phyloP scores from a whole-genome alignment of 2,797 vertebrate species.

The Fratercula arctica region DNA sequence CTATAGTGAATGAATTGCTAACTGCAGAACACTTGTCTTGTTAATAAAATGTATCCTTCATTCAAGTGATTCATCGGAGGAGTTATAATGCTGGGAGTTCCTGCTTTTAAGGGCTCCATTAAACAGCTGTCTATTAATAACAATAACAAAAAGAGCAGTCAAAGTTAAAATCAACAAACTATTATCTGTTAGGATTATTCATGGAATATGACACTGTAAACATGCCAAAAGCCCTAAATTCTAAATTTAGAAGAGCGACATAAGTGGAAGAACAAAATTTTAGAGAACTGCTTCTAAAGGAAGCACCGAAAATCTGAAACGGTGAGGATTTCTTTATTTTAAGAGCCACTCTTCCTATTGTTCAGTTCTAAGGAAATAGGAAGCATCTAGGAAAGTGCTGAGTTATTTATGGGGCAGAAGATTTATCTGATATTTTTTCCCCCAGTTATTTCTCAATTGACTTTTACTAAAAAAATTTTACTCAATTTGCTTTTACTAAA shows the following conservation, averaged over 20 bases:
- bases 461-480: neutral
- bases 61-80: neutral
- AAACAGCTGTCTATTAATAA: conserved; percentile 1
- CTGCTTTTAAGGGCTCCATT: neutral
- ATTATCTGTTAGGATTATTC: conserved; percentile 35
- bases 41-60: neutral
- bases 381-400: neutral
- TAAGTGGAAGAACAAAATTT: conserved; percentile 38
- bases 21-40: neutral
- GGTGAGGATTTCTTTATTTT: neutral
- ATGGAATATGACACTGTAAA: neutral
- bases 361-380: neutral
- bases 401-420: neutral
- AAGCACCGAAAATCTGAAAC: conserved; percentile 1
- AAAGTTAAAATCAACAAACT: conserved; percentile 28
- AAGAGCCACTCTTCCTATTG: neutral
- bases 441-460: neutral
- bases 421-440: neutral
- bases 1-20: neutral
- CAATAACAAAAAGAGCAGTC: conserved; percentile 12
- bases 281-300: conserved; percentile 41
- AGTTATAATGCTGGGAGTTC: neutral
- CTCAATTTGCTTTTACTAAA: neutral
- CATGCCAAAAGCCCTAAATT: conserved; percentile 20
- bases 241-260: conserved; percentile 34